Evolutionary conservation across 2,113 vertebrate species (phyloP).

Genomic region (Hylia prasina): DNA sequence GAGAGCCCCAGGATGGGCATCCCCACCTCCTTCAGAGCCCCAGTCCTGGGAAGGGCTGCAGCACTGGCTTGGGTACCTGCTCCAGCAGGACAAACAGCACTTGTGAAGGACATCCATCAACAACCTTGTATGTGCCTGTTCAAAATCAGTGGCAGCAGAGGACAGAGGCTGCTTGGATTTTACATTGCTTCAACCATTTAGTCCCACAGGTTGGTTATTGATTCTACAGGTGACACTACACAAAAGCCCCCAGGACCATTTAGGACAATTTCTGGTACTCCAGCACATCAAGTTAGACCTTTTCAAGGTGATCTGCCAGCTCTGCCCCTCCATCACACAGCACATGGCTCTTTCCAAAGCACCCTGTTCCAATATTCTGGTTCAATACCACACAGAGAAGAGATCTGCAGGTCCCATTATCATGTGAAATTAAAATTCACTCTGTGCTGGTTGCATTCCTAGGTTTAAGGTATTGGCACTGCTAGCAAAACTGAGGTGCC

Average conservation of each 20-base stretch:
- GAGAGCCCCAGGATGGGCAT: neutral
- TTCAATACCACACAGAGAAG: neutral
- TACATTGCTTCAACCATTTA: neutral
- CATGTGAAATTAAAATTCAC: neutral
- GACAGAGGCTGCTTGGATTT: neutral
- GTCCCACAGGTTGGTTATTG: neutral
- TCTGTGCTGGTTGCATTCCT: neutral
- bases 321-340: neutral
- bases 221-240: neutral
- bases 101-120: neutral
- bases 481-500: neutral
- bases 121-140: neutral
- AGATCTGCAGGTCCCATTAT: neutral
- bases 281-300: neutral
- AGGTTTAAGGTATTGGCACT: neutral
- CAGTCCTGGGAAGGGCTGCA: fast-evolving
- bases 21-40: neutral
- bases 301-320: constrained; percentile 3
- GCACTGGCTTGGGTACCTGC: neutral
- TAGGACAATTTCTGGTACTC: neutral
- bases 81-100: neutral
- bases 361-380: neutral
- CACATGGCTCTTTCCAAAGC: neutral
- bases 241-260: neutral
- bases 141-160: neutral